These are phyloP conservation scores for Apodemus speciosus DNA, from an alignment of 2,113 vertebrate species.

Conservation along the genomic window DNA sequence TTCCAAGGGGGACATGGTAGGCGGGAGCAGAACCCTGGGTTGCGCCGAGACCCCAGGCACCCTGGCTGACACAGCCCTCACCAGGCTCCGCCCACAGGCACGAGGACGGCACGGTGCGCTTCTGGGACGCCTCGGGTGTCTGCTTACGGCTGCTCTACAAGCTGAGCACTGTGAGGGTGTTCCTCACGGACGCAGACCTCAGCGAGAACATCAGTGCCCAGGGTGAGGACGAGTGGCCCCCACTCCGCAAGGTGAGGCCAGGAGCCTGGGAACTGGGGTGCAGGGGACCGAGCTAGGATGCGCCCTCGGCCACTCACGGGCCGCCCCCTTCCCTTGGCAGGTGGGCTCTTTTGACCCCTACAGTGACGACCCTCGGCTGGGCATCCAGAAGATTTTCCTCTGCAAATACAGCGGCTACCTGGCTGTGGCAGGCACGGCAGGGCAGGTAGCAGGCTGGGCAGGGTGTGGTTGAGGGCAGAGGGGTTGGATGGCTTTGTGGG, in stretches of 20 bases:
- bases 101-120: conserved; percentile 95
- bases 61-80: not conserved
- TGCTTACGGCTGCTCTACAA: conserved; percentile 95
- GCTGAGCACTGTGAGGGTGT: conserved; percentile 93
- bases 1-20: not conserved
- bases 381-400: conserved; percentile 98
- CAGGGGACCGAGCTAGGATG: accelerated
- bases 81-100: conserved; percentile 85
- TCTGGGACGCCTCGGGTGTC: conserved; percentile 98
- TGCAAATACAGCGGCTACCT: conserved; percentile 99
- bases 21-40: no score
- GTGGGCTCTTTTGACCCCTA: conserved; percentile 98
- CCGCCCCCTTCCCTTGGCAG: conserved; percentile 78
- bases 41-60: not conserved
- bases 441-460: conserved; percentile 88
- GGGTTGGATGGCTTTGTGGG: not conserved
- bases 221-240: conserved; percentile 96
- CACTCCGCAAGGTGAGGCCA: conserved; percentile 92
- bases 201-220: conserved; percentile 92
- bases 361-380: conserved; percentile 97
- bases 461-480: not conserved
- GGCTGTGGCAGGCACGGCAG: conserved; percentile 96
- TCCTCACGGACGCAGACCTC: conserved; percentile 94
- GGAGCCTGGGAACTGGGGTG: not conserved
- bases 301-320: not conserved